A percentile compares a stretch with the other conserved stretches of the same genome.
Evolutionary conservation across 2,113 vertebrate species (phyloP).

Genomic region (Odontesthes bonariensis): DNA sequence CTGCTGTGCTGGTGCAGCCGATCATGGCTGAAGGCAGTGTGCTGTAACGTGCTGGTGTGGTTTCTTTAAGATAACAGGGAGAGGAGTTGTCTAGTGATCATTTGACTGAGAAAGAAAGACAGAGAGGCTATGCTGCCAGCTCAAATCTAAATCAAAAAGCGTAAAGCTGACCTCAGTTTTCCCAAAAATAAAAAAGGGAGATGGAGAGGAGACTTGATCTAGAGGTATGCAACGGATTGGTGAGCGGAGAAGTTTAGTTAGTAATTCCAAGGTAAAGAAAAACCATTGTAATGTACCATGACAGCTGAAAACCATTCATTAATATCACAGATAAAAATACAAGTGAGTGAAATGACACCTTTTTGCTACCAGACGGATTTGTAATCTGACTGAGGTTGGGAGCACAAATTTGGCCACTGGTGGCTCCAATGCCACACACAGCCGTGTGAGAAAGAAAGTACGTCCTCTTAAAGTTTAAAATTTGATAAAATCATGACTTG

Average conservation of each 20-base stretch:
- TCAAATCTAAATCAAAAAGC: constrained; percentile 20
- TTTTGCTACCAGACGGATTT: neutral
- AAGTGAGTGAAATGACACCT: neutral
- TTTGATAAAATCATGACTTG: neutral
- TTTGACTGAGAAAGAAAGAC: constrained; percentile 55
- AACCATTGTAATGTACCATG: neutral
- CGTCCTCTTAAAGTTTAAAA: neutral
- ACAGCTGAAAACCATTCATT: too few species aligned
- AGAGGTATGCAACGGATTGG: constrained; percentile 4
- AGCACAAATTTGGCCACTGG: constrained; percentile 22
- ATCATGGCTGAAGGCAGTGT: constrained; percentile 76
- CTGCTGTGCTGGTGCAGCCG: constrained; percentile 72
- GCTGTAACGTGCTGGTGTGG: constrained; percentile 76
- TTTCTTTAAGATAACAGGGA: constrained; percentile 20
- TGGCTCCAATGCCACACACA: constrained; percentile 39
- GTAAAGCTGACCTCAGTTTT: constrained; percentile 9
- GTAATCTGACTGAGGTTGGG: constrained; percentile 34
- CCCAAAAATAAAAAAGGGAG: neutral
- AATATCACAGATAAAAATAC: neutral
- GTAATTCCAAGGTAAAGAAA: constrained; percentile 8
- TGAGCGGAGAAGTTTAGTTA: neutral
- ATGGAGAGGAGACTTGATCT: neutral
- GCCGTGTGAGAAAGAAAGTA: neutral
- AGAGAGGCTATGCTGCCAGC: constrained; percentile 47
- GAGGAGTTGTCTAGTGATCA: constrained; percentile 47